phyloP scores from a whole-genome alignment of 2,888 invertebrate species.

The Brenthis ino region DNA sequence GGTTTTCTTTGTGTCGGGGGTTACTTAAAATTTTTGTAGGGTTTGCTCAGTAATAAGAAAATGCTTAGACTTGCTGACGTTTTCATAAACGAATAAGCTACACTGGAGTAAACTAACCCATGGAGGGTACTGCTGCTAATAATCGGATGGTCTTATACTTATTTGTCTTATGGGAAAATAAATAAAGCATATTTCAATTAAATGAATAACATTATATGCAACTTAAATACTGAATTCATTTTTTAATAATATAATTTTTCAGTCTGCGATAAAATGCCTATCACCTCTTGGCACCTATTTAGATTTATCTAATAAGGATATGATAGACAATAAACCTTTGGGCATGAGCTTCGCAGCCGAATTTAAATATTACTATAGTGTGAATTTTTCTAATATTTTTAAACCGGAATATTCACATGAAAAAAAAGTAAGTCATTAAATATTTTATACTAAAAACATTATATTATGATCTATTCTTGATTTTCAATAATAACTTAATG shows the following conservation, averaged over 20 bases:
- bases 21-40: too few species aligned
- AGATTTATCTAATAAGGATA: background rate
- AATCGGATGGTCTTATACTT: too few species aligned
- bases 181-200: background rate
- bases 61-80: too few species aligned
- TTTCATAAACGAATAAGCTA: too few species aligned
- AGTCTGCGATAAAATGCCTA: conserved; percentile 10
- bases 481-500: background rate
- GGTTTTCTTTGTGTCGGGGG: too few species aligned
- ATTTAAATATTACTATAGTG: background rate
- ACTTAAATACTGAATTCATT: background rate
- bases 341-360: background rate
- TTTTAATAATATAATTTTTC: background rate
- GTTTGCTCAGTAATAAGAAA: too few species aligned
- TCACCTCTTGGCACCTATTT: background rate
- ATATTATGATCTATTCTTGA: background rate
- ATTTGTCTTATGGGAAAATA: background rate
- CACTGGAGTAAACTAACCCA: too few species aligned
- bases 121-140: too few species aligned
- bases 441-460: background rate
- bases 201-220: background rate
- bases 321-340: conserved; percentile 4
- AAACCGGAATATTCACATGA: background rate
- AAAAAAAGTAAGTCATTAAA: conserved; percentile 1
- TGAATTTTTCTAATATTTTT: background rate